Conservation (phyloP, 2,797 vertebrate species). For the Chelmon rostratus region DNA sequence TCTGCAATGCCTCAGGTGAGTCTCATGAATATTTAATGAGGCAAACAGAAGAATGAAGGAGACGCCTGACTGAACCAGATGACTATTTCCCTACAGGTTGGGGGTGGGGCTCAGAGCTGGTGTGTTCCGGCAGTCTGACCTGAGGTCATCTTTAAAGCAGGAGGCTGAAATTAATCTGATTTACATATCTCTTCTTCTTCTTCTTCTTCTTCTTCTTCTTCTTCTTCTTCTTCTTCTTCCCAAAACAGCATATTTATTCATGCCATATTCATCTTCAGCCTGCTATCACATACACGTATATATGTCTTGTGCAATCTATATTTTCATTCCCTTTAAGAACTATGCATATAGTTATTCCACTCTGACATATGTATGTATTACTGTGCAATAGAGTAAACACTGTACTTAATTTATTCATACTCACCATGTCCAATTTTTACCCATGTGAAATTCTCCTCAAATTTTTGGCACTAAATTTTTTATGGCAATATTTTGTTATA, state of each 20-base stretch:
- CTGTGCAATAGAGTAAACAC: too few species aligned
- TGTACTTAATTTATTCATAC: too few species aligned
- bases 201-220: background rate
- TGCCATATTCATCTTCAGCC: too few species aligned
- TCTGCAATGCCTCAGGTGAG: slow-evolving; percentile 38
- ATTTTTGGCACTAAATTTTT: too few species aligned
- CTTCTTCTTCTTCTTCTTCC: background rate
- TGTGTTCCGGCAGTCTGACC: slow-evolving; percentile 32
- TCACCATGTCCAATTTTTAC: too few species aligned
- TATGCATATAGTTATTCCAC: too few species aligned
- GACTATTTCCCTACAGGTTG: slow-evolving; percentile 22
- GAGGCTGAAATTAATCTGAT: slow-evolving; percentile 41
- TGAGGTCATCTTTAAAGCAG: slow-evolving; percentile 21
- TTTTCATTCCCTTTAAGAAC: too few species aligned
- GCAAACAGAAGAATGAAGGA: slow-evolving; percentile 28
- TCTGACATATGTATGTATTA: too few species aligned
- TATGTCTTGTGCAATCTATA: too few species aligned
- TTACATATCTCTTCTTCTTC: slow-evolving; percentile 32
- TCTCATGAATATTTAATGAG: slow-evolving; percentile 63
- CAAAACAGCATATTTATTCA: background rate
- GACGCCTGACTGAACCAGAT: background rate
- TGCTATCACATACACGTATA: too few species aligned
- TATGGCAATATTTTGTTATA: too few species aligned
- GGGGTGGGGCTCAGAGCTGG: background rate
- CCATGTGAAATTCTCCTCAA: too few species aligned